Conservation (phyloP, 2,888 invertebrate genomes). For the Galerucella calmariensis region DNA sequence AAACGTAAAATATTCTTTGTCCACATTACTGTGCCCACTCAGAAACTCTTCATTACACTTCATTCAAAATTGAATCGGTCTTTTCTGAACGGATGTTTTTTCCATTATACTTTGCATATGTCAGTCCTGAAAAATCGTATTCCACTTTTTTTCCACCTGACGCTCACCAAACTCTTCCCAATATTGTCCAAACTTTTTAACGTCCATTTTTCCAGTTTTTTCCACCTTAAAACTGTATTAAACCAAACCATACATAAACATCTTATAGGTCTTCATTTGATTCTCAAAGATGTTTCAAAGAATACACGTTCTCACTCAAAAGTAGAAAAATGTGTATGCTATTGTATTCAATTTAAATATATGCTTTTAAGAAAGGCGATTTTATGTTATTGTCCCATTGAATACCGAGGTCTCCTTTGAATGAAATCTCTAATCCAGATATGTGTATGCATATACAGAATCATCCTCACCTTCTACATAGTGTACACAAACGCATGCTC, state of each 20-base stretch:
- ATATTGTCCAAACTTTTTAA: not conserved
- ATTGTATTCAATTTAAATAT: slow-evolving; percentile 60
- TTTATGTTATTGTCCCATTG: slow-evolving; percentile 34
- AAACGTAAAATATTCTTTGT: too few relatives aligned
- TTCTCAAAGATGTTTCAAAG: slow-evolving; percentile 40
- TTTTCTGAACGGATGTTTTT: too few relatives aligned
- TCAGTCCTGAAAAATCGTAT: too few relatives aligned
- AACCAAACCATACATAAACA: slow-evolving; percentile 8
- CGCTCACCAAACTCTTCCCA: too few relatives aligned
- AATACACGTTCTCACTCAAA: slow-evolving; percentile 46
- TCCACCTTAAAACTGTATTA: not conserved
- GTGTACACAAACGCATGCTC: too few relatives aligned
- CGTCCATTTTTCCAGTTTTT: not conserved
- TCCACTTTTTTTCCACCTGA: too few relatives aligned
- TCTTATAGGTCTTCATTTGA: slow-evolving; percentile 28
- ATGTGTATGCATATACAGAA: slow-evolving; percentile 17
- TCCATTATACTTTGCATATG: too few relatives aligned
- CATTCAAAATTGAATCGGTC: too few relatives aligned
- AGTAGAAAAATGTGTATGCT: slow-evolving; percentile 61
- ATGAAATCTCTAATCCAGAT: slow-evolving; percentile 32
- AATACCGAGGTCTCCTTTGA: slow-evolving; percentile 19
- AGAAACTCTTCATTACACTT: too few relatives aligned
- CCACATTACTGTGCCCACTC: too few relatives aligned
- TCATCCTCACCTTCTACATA: too few relatives aligned
- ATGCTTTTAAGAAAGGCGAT: slow-evolving; percentile 48